Conservation (phyloP, 2,113 vertebrate species). For the Charina bottae region DNA sequence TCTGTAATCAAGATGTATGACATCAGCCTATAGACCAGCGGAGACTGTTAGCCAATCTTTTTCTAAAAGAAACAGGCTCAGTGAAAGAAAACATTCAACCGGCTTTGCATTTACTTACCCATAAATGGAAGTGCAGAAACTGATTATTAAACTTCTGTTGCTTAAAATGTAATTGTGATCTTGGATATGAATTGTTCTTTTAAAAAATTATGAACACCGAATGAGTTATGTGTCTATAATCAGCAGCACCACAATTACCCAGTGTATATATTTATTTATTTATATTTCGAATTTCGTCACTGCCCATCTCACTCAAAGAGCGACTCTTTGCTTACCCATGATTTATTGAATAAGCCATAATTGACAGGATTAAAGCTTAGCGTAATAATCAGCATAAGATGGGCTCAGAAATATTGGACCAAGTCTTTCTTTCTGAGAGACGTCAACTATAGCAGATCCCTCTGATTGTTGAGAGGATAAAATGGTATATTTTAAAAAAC, state of each 20-base stretch:
- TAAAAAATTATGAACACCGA: background rate
- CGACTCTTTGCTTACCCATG: background rate
- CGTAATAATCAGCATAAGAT: background rate
- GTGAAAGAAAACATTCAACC: background rate
- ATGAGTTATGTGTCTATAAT: background rate
- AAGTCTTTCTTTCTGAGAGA: background rate
- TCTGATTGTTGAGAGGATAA: background rate
- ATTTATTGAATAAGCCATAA: background rate
- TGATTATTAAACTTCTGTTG: background rate
- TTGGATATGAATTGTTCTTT: slow-evolving; percentile 23
- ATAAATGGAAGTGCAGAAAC: background rate
- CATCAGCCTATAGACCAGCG: slow-evolving; percentile 16
- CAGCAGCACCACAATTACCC: background rate
- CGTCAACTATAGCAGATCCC: background rate
- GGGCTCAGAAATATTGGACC: background rate
- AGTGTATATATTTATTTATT: background rate
- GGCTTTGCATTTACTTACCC: slow-evolving; percentile 20
- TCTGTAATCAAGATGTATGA: slow-evolving; percentile 4
- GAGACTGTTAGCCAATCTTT: slow-evolving; percentile 19
- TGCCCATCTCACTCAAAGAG: too few species aligned
- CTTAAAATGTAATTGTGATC: background rate
- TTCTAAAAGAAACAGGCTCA: background rate
- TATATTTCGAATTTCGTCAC: too few species aligned
- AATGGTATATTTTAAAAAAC: background rate
- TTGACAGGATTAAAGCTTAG: background rate